Evolutionary conservation across 2,113 vertebrate species (phyloP).

Genomic region (Vulpes ferrilata): DNA sequence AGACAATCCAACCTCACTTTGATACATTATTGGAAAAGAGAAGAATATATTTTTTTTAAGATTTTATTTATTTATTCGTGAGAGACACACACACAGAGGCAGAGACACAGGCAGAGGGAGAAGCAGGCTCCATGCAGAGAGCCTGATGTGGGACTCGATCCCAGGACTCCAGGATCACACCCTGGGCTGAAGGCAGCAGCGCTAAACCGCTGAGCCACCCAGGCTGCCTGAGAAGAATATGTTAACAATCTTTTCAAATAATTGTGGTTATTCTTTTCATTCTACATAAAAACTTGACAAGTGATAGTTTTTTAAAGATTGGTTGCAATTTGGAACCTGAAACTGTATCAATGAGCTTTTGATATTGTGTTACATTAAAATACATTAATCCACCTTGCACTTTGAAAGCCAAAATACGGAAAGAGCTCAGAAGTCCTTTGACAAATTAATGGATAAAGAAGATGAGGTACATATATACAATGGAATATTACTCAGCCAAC

Average conservation of each 20-base stretch:
- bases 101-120: too few relatives aligned
- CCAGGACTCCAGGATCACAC: too few relatives aligned
- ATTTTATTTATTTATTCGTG: too few relatives aligned
- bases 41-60: background rate
- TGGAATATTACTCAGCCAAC: background rate
- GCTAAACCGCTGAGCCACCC: too few relatives aligned
- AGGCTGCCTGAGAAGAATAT: background rate
- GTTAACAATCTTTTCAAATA: conserved; percentile 19
- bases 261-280: background rate
- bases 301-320: background rate
- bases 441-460: background rate
- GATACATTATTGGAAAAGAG: conserved; percentile 19
- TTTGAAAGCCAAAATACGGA: background rate
- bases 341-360: background rate
- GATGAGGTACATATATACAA: background rate
- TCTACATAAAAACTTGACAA: conserved; percentile 16
- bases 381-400: background rate
- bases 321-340: background rate
- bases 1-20: background rate
- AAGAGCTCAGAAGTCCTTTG: background rate
- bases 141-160: too few relatives aligned
- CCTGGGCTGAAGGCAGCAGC: too few relatives aligned
- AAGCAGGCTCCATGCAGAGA: too few relatives aligned
- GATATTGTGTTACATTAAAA: background rate
- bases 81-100: too few relatives aligned